phyloP scores from a whole-genome alignment of 2,797 vertebrate genomes.

The Phataginus tricuspis region DNA sequence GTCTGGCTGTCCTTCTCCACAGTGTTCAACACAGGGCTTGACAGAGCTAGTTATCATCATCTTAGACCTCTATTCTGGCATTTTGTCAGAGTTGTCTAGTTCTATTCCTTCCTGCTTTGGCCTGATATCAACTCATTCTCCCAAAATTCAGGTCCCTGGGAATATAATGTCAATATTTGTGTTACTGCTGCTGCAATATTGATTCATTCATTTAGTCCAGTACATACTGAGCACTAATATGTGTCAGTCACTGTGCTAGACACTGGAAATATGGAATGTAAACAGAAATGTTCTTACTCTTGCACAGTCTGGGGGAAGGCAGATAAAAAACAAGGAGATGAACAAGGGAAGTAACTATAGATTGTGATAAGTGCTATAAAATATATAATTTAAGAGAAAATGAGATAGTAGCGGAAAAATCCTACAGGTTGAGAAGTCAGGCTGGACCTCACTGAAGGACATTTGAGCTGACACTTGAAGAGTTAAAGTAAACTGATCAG shows the following conservation, averaged over 20 bases:
- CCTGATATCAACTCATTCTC: not conserved
- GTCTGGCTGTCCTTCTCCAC: not conserved
- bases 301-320: not conserved
- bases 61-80: not conserved
- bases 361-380: not conserved
- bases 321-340: not conserved
- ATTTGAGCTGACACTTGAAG: not conserved
- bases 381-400: not conserved
- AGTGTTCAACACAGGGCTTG: not conserved
- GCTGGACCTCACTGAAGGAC: not conserved
- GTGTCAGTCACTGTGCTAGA: not conserved
- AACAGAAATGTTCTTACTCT: not conserved
- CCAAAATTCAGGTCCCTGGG: not conserved
- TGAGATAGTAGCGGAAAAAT: not conserved
- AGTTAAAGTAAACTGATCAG: not conserved
- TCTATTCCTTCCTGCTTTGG: not conserved
- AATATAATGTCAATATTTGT: not conserved
- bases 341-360: not conserved
- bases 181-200: not conserved
- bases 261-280: not conserved
- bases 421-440: not conserved
- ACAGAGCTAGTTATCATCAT: not conserved
- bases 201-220: constrained; percentile 9
- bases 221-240: not conserved
- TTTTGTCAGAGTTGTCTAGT: not conserved